phyloP scores from a whole-genome alignment of 2,797 vertebrate species.

The Rhabdomys pumilio region DNA sequence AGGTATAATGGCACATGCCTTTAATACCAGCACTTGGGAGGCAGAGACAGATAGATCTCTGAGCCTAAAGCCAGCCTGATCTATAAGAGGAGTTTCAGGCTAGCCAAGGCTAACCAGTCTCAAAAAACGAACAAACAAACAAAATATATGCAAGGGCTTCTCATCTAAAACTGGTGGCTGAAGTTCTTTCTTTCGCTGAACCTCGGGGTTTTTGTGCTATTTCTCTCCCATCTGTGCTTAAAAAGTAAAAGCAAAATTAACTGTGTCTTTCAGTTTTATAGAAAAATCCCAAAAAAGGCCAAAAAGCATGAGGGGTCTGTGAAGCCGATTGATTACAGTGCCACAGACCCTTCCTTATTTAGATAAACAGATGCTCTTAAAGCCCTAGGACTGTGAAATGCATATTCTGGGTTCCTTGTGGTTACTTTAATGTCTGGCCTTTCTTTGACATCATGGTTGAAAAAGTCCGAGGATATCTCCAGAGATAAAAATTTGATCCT shows the following conservation, averaged over 20 bases:
- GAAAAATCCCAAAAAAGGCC: slow-evolving; percentile 54
- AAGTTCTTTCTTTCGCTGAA: slow-evolving; percentile 63
- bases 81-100: not conserved
- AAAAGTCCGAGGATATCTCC: slow-evolving; percentile 72
- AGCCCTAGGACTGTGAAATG: slow-evolving; percentile 64
- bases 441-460: slow-evolving; percentile 67
- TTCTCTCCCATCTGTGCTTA: slow-evolving; percentile 74
- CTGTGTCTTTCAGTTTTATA: slow-evolving; percentile 53
- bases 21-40: not conserved
- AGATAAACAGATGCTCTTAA: slow-evolving; percentile 78
- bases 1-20: accelerated
- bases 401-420: slow-evolving; percentile 75
- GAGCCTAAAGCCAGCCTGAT: not conserved
- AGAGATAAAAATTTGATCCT: slow-evolving; percentile 78
- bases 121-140: not conserved
- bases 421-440: slow-evolving; percentile 83
- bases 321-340: slow-evolving; percentile 78
- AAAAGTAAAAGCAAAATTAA: slow-evolving; percentile 53
- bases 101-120: not conserved
- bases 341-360: slow-evolving; percentile 58
- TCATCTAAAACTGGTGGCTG: not conserved
- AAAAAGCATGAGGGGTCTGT: slow-evolving; percentile 72
- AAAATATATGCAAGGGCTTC: not conserved
- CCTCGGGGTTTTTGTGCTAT: slow-evolving; percentile 54
- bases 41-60: not conserved